Evolutionary conservation across 2,113 vertebrate genomes (phyloP).

Genomic region (Pimephales promelas): DNA sequence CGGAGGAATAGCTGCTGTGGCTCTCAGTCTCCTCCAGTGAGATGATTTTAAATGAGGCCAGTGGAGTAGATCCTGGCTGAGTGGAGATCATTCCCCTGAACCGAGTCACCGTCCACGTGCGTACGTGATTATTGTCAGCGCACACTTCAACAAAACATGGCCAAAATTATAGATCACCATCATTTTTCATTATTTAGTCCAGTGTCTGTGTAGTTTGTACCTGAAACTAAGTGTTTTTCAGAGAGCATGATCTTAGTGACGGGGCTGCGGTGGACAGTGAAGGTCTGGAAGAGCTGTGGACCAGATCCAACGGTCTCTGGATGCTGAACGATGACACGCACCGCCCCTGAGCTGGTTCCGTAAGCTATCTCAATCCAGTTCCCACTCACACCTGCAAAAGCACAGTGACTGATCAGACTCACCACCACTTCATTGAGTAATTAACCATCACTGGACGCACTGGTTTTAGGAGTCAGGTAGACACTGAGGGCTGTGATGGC

Average conservation of each 20-base stretch:
- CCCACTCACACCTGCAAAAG: slow-evolving; percentile 86
- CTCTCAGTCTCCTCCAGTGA: slow-evolving; percentile 95
- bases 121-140: slow-evolving; percentile 95
- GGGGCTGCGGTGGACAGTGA: slow-evolving; percentile 94
- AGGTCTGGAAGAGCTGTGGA: slow-evolving; percentile 96
- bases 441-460: slow-evolving; percentile 73
- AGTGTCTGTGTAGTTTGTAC: slow-evolving; percentile 65
- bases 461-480: slow-evolving; percentile 98
- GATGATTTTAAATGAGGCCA: slow-evolving; percentile 96
- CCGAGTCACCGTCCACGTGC: slow-evolving; percentile 95
- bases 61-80: slow-evolving; percentile 93
- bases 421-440: not conserved
- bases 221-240: slow-evolving; percentile 95
- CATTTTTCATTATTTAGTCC: not conserved
- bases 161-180: not conserved
- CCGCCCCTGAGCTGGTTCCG: slow-evolving; percentile 93
- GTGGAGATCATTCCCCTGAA: slow-evolving; percentile 99
- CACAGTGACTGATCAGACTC: not conserved
- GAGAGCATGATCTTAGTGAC: slow-evolving; percentile 98
- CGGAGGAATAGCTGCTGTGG: slow-evolving; percentile 92
- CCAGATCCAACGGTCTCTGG: slow-evolving; percentile 95
- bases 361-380: slow-evolving; percentile 99
- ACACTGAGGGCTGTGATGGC: slow-evolving; percentile 96
- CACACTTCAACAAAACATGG: slow-evolving; percentile 80
- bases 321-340: slow-evolving; percentile 95